phyloP scores from a whole-genome alignment of 2,113 vertebrate genomes.

The Oreocharis arfaki region DNA sequence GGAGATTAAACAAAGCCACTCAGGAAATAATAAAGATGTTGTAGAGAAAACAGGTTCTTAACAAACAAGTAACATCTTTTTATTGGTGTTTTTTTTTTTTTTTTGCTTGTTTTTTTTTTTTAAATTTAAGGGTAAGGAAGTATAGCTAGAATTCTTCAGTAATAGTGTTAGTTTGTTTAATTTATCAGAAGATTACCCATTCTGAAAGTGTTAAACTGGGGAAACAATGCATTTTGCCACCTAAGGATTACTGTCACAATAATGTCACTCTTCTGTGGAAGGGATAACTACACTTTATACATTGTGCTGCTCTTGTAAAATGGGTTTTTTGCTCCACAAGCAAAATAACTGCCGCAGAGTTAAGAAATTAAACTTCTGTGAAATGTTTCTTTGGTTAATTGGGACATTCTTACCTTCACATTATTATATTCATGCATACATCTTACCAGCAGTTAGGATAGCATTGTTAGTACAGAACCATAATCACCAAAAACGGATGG shows the following conservation, averaged over 20 bases:
- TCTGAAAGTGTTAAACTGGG: neutral
- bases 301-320: neutral
- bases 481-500: neutral
- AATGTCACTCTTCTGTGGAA: neutral
- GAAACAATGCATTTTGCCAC: neutral
- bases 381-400: neutral
- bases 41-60: neutral
- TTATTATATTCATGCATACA: neutral
- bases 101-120: neutral
- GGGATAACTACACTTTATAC: neutral
- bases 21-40: neutral
- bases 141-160: neutral
- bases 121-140: neutral
- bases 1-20: neutral
- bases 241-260: neutral
- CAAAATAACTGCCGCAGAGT: neutral
- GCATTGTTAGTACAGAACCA: neutral
- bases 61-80: neutral
- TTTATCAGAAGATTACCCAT: neutral
- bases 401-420: neutral
- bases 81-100: rapidly evolving
- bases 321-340: neutral
- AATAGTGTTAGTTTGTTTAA: neutral
- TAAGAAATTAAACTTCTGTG: neutral
- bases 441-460: neutral